These are phyloP conservation scores for Hirtodrosophila alboralis DNA, from an alignment of 2,888 invertebrate genomes.

Conservation along the genomic window DNA sequence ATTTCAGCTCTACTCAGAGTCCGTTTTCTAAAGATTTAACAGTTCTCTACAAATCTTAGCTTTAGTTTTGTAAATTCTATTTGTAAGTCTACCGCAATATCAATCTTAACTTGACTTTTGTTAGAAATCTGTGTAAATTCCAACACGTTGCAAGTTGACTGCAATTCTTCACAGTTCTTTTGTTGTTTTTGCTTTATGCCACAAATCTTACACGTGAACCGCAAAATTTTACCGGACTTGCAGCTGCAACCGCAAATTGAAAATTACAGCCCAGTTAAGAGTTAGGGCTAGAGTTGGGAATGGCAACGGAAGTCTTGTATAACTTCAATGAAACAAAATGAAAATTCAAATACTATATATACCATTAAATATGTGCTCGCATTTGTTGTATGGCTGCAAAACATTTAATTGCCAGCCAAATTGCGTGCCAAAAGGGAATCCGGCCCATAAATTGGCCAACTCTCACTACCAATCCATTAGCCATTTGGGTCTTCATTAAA, in stretches of 20 bases:
- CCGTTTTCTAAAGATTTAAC: no score
- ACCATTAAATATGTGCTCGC: no score
- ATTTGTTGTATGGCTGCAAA: conserved; percentile 10
- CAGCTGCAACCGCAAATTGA: conserved; percentile 45
- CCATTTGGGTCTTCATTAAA: conserved; percentile 58
- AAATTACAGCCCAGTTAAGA: conserved; percentile 48
- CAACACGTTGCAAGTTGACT: conserved; percentile 34
- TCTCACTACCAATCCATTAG: conserved; percentile 3
- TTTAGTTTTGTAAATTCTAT: no score
- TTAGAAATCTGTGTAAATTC: conserved; percentile 37
- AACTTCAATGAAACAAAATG: conserved; percentile 2
- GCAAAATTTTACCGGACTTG: conserved; percentile 45
- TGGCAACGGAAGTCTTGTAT: conserved; percentile 10
- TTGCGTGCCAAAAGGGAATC: conserved; percentile 50
- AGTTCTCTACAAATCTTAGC: no score
- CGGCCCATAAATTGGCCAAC: conserved; percentile 44
- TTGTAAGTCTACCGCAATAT: no score
- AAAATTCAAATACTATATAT: not conserved
- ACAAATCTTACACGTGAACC: conserved; percentile 68
- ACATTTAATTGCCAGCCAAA: conserved; percentile 48
- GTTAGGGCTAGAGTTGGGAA: conserved; percentile 25
- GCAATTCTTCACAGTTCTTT: not conserved
- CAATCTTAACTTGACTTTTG: no score
- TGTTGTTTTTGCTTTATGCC: conserved; percentile 35
- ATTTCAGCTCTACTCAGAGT: no score